Percentiles rank a stretch among this genome's conserved stretches.
These are phyloP conservation scores for Hydrophis major DNA, from an alignment of 2,797 vertebrate genomes.

Conservation along the genomic window DNA sequence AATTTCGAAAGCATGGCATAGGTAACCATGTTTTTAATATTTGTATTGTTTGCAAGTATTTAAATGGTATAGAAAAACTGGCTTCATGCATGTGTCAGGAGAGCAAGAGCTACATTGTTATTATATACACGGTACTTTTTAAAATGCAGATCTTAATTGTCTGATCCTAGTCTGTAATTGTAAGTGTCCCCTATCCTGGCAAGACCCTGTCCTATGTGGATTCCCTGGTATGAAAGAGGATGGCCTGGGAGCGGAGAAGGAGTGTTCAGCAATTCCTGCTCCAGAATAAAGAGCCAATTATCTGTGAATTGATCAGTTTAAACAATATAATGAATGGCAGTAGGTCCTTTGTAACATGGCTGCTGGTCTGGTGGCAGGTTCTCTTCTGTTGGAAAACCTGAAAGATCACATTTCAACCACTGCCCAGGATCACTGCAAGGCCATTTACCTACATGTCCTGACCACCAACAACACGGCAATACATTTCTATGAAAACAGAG, in stretches of 20 bases:
- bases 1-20: slow-evolving; percentile 97
- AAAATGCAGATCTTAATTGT: neutral
- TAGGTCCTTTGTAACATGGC: neutral
- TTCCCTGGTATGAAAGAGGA: neutral
- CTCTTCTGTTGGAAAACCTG: slow-evolving; percentile 93
- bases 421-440: slow-evolving; percentile 98
- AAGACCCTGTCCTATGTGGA: neutral
- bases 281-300: neutral
- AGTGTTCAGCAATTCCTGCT: neutral
- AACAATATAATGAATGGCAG: neutral
- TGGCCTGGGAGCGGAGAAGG: neutral
- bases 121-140: neutral
- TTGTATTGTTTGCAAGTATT: neutral
- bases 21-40: slow-evolving; percentile 74
- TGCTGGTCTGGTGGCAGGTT: slow-evolving; percentile 74
- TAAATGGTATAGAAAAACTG: too few species aligned
- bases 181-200: neutral
- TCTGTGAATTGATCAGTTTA: neutral
- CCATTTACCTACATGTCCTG: slow-evolving; percentile 96
- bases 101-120: neutral
- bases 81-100: neutral
- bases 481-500: slow-evolving; percentile 97
- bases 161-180: neutral
- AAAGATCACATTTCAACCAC: slow-evolving; percentile 97
- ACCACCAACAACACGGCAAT: slow-evolving; percentile 98